Percentiles rank a stretch among this genome's conserved stretches.
These are phyloP conservation scores for Heliconius congener DNA, from an alignment of 1,140 invertebrate species.

Conservation along the genomic window DNA sequence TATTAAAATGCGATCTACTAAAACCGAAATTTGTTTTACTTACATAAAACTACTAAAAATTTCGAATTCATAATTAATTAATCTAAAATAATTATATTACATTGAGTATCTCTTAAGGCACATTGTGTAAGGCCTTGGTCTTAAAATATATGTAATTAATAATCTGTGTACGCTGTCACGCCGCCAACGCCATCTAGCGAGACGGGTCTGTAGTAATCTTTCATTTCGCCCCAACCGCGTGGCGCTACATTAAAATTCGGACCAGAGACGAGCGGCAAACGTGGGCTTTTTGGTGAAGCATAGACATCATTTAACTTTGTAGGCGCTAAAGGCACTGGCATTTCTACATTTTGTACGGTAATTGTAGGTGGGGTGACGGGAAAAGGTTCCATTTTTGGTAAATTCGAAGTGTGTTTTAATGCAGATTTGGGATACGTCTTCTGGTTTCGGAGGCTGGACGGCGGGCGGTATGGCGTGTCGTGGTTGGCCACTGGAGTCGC, in stretches of 20 bases:
- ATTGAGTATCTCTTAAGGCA: conserved; percentile 18
- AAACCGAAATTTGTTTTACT: conserved; percentile 30
- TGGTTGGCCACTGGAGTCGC: conserved; percentile 79
- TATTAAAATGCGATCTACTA: conserved; percentile 16
- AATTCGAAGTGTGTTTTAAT: conserved; percentile 73
- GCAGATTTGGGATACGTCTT: conserved; percentile 77
- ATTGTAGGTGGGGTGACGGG: conserved; percentile 65
- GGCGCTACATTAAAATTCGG: conserved; percentile 91
- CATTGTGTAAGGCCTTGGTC: not conserved
- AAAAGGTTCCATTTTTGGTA: conserved; percentile 79
- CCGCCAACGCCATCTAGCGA: conserved; percentile 83
- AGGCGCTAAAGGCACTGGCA: conserved; percentile 74
- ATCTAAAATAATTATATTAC: conserved; percentile 11
- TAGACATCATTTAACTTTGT: conserved; percentile 76
- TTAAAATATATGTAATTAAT: conserved; percentile 44
- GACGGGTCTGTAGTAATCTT: conserved; percentile 86
- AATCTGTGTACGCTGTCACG: conserved; percentile 83
- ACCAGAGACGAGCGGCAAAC: conserved; percentile 64
- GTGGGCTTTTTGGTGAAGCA: conserved; percentile 68
- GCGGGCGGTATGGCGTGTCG: conserved; percentile 79
- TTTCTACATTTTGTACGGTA: conserved; percentile 61
- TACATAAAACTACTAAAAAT: conserved; percentile 25
- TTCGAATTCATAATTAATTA: conserved; percentile 13
- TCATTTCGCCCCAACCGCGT: conserved; percentile 87
- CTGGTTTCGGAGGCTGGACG: conserved; percentile 72